These are phyloP conservation scores for Leucophora obtusa DNA, from an alignment of 2,888 invertebrate species.

Conservation along the genomic window DNA sequence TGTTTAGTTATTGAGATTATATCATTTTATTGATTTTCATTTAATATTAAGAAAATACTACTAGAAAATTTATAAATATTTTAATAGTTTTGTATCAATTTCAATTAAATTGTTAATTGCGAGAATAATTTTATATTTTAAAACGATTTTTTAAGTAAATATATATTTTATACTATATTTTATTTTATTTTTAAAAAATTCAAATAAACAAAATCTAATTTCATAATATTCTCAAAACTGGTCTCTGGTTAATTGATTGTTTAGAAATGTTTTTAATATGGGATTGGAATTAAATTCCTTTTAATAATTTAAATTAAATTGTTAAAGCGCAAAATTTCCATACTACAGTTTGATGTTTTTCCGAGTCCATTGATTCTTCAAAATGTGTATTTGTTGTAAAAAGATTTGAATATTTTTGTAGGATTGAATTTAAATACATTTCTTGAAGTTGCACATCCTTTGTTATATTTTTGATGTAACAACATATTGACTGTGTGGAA, in stretches of 20 bases:
- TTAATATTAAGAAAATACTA: slow-evolving; percentile 6
- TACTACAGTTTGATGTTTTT: slow-evolving; percentile 87
- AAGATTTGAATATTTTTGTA: slow-evolving; percentile 88
- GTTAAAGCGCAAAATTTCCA: slow-evolving; percentile 88
- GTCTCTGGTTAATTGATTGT: slow-evolving; percentile 54
- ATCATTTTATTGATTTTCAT: slow-evolving; percentile 49
- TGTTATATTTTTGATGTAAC: slow-evolving; percentile 88
- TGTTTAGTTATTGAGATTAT: slow-evolving; percentile 54
- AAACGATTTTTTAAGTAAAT: not conserved
- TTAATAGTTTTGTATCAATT: slow-evolving; percentile 52
- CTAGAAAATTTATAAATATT: slow-evolving; percentile 68
- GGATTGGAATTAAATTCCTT: not conserved
- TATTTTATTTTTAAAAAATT: slow-evolving; percentile 5
- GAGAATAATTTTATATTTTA: slow-evolving; percentile 19
- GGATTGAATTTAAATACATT: slow-evolving; percentile 87
- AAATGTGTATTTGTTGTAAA: slow-evolving; percentile 84
- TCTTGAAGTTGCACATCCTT: slow-evolving; percentile 86
- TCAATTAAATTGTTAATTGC: slow-evolving; percentile 46
- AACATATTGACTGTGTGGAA: slow-evolving; percentile 90
- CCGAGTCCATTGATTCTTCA: slow-evolving; percentile 77
- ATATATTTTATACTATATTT: slow-evolving; percentile 3
- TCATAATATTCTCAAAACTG: slow-evolving; percentile 40
- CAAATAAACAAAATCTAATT: slow-evolving; percentile 9
- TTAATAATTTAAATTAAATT: slow-evolving; percentile 29
- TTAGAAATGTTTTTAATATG: slow-evolving; percentile 18